A percentile compares a stretch with the other conserved stretches of the same genome.
phyloP scores from a whole-genome alignment of 2,113 vertebrate species.

The Pseudolaguvia tuberculata region DNA sequence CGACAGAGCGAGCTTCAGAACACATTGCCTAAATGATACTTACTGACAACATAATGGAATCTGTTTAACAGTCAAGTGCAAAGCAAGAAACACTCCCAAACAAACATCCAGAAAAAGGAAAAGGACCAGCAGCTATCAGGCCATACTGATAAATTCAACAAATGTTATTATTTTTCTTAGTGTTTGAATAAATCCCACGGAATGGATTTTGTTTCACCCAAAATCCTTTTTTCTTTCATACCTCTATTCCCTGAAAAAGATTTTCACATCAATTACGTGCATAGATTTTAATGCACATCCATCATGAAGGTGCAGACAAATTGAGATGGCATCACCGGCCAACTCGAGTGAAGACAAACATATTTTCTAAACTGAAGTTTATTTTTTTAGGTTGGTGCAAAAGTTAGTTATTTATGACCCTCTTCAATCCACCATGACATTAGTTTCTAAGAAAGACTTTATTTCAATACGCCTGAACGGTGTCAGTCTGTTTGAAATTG shows the following conservation, averaged over 20 bases:
- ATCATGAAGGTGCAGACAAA: conserved; percentile 71
- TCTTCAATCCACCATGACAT: conserved; percentile 55
- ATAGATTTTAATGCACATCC: conserved; percentile 74
- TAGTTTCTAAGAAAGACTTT: conserved; percentile 19
- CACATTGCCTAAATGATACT: conserved; percentile 25
- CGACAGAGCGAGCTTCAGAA: conserved; percentile 15
- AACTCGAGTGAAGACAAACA: conserved; percentile 60
- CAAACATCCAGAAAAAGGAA: conserved; percentile 21
- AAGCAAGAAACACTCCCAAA: conserved; percentile 3
- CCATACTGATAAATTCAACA: conserved; percentile 33
- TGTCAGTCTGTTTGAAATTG: conserved; percentile 20
- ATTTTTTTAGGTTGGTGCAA: conserved; percentile 38
- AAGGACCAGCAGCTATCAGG: conserved; percentile 32
- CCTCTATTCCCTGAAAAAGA: conserved; percentile 65
- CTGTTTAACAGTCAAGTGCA: conserved; percentile 8
- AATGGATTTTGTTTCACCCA: conserved; percentile 55
- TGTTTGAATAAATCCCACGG: conserved; percentile 32
- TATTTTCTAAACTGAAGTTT: conserved; percentile 63
- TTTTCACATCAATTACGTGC: conserved; percentile 68
- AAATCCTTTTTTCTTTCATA: conserved; percentile 65
- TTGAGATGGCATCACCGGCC: conserved; percentile 67
- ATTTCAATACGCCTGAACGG: conserved; percentile 22
- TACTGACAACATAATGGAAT: conserved; percentile 31
- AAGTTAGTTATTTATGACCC: conserved; percentile 61
- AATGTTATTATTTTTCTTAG: conserved; percentile 26